Conservation (phyloP, 1,140 invertebrate species). For the Bombus confusus region DNA sequence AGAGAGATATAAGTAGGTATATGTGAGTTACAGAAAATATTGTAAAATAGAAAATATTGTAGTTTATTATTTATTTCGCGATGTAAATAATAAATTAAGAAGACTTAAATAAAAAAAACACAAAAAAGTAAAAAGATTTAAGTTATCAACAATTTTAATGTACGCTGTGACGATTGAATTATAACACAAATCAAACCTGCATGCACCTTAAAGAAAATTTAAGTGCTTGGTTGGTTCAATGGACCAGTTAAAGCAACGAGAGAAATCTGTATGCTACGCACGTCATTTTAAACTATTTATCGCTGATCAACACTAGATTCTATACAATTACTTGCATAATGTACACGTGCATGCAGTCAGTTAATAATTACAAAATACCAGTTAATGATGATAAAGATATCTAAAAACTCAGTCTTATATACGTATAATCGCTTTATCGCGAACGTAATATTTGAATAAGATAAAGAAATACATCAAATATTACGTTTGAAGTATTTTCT, state of each 20-base stretch:
- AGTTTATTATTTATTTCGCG: too few relatives aligned
- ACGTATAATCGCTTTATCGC: neutral
- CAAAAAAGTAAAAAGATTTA: neutral
- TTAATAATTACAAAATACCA: neutral
- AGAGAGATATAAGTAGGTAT: too few relatives aligned
- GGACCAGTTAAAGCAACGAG: slow-evolving; percentile 1
- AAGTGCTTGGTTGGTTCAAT: slow-evolving; percentile 15
- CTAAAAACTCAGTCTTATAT: neutral
- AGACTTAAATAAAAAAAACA: neutral
- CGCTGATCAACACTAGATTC: neutral
- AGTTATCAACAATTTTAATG: too few relatives aligned
- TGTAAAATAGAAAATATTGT: too few relatives aligned
- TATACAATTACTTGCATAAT: neutral
- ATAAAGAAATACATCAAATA: neutral
- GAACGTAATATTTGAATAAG: neutral
- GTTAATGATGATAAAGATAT: neutral
- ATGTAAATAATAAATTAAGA: neutral
- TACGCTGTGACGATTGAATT: neutral
- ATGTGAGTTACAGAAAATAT: too few relatives aligned
- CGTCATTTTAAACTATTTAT: slow-evolving; percentile 11
- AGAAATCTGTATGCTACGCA: neutral
- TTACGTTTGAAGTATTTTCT: neutral
- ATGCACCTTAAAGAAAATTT: slow-evolving; percentile 1
- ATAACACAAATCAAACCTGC: neutral
- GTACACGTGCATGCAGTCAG: neutral